phyloP scores from a whole-genome alignment of 2,797 vertebrate species.

The Crocodylus rhombifer region DNA sequence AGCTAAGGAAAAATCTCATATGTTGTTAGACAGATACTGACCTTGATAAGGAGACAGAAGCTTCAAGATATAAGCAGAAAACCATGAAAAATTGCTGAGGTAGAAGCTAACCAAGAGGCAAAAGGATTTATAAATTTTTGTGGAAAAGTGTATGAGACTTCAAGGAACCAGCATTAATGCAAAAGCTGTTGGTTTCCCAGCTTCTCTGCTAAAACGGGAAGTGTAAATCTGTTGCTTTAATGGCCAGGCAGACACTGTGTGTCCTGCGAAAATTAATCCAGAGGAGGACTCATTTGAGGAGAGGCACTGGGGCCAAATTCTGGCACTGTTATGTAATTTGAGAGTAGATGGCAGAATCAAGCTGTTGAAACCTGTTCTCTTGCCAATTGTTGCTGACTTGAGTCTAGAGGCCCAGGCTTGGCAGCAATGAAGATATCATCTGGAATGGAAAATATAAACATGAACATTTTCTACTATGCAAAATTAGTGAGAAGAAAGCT shows the following conservation, averaged over 20 bases:
- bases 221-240: background rate
- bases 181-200: background rate
- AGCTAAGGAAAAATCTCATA: background rate
- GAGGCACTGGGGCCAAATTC: background rate
- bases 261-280: background rate
- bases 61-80: background rate
- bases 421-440: background rate
- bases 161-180: background rate
- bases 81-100: background rate
- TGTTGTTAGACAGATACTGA: background rate
- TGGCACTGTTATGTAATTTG: background rate
- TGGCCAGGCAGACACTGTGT: background rate
- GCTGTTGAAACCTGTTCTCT: fast-evolving
- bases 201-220: background rate
- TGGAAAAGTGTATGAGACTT: background rate
- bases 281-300: background rate
- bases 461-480: background rate
- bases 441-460: background rate
- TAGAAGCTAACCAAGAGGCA: background rate
- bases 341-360: fast-evolving
- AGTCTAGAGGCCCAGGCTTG: background rate
- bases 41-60: background rate
- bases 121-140: background rate
- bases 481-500: background rate
- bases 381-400: background rate